Conservation (phyloP, 2,888 invertebrate genomes). For the Omphaloscelis lunosa region DNA sequence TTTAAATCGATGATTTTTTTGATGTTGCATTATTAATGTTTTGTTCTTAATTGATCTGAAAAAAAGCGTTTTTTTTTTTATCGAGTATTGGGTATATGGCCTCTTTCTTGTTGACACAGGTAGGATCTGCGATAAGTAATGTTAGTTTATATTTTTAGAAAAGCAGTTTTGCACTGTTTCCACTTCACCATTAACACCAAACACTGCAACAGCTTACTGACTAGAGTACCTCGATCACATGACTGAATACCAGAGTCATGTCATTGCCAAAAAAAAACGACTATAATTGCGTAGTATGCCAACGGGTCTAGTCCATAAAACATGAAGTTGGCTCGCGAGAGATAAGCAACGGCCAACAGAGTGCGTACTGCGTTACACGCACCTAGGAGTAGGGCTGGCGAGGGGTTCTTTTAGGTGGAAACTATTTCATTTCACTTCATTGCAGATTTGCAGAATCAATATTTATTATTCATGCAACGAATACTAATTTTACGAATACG, state of each 20-base stretch:
- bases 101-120: too few species aligned
- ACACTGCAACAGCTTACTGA: background rate
- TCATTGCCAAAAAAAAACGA: slow-evolving; percentile 33
- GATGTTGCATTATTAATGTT: too few species aligned
- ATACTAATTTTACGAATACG: too few species aligned
- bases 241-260: background rate
- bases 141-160: too few species aligned
- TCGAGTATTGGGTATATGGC: too few species aligned
- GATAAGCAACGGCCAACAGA: slow-evolving; percentile 78
- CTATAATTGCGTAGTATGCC: slow-evolving; percentile 45
- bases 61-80: too few species aligned
- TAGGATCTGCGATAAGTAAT: too few species aligned
- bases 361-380: slow-evolving; percentile 65
- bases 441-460: background rate
- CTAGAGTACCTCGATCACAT: background rate
- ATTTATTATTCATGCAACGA: too few species aligned
- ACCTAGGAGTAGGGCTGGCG: slow-evolving; percentile 63
- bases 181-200: too few species aligned
- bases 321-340: slow-evolving; percentile 76
- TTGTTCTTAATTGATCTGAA: too few species aligned
- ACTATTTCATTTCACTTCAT: background rate
- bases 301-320: slow-evolving; percentile 74
- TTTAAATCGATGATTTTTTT: too few species aligned
- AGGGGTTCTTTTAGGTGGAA: background rate
- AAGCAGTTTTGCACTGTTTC: too few species aligned